phyloP scores from a whole-genome alignment of 1,140 invertebrate species.

The Cecropterus lyciades region DNA sequence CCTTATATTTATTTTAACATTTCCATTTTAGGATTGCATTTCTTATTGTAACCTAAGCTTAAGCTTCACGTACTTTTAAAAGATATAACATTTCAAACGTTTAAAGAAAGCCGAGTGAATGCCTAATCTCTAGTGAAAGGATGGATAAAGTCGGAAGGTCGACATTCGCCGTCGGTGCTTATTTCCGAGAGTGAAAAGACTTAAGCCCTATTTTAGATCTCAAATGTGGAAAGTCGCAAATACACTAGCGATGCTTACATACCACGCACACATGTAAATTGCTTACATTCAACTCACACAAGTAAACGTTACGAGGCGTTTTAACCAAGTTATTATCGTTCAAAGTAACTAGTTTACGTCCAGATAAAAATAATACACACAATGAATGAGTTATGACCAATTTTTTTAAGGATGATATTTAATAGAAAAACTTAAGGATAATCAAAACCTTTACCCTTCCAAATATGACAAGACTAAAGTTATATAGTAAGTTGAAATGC shows the following conservation, averaged over 20 bases:
- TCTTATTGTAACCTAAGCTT: constrained; percentile 1
- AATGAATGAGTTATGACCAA: too few relatives aligned
- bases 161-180: constrained; percentile 26
- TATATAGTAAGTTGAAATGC: too few relatives aligned
- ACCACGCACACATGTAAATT: background rate
- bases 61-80: constrained; percentile 6
- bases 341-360: too few relatives aligned
- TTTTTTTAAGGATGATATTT: too few relatives aligned
- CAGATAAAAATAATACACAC: too few relatives aligned
- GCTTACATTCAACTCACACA: too few relatives aligned
- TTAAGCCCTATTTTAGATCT: constrained; percentile 28
- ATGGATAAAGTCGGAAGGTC: constrained; percentile 29
- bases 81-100: constrained; percentile 33
- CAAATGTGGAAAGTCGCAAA: constrained; percentile 6
- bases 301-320: too few relatives aligned
- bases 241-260: background rate
- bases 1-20: background rate
- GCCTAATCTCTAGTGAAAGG: constrained; percentile 33
- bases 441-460: too few relatives aligned
- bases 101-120: constrained; percentile 33
- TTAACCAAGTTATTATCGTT: too few relatives aligned
- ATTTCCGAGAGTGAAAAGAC: constrained; percentile 26
- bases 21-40: background rate
- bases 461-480: too few relatives aligned
- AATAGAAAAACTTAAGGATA: too few relatives aligned